A percentile compares a stretch with the other conserved stretches of the same genome.
These are phyloP conservation scores for Agrochola lota DNA, from an alignment of 2,888 invertebrate genomes.

Conservation along the genomic window DNA sequence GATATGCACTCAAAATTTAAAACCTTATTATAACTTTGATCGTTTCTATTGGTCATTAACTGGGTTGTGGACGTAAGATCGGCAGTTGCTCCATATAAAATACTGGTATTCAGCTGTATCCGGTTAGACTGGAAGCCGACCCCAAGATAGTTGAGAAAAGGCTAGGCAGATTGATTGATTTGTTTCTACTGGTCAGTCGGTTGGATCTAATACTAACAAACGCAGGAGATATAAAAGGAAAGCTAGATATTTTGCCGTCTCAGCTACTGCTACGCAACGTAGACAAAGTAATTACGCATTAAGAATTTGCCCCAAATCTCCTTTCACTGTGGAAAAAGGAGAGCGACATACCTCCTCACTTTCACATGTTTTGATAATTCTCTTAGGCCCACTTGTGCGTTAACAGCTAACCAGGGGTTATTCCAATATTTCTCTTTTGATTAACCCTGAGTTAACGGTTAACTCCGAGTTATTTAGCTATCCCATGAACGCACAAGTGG, in stretches of 20 bases:
- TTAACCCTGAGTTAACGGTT: too few species aligned
- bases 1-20: neutral
- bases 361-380: conserved; percentile 52
- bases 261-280: conserved; percentile 18
- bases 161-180: neutral
- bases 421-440: too few species aligned
- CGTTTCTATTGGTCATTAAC: neutral
- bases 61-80: neutral
- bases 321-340: conserved; percentile 54
- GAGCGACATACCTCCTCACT: conserved; percentile 47
- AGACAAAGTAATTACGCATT: conserved; percentile 51
- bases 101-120: too few species aligned
- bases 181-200: neutral
- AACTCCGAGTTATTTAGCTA: too few species aligned
- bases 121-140: too few species aligned
- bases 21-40: conserved; percentile 1
- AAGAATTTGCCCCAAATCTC: conserved; percentile 62
- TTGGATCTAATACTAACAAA: neutral
- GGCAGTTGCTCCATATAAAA: neutral
- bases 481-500: too few species aligned
- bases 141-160: too few species aligned
- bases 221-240: conserved; percentile 24
- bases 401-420: too few species aligned
- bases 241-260: conserved; percentile 22
- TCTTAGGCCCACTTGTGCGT: neutral